Percentiles rank a stretch among this genome's conserved stretches.
Evolutionary conservation across 2,797 vertebrate species (phyloP).

Genomic region (Gila robusta): DNA sequence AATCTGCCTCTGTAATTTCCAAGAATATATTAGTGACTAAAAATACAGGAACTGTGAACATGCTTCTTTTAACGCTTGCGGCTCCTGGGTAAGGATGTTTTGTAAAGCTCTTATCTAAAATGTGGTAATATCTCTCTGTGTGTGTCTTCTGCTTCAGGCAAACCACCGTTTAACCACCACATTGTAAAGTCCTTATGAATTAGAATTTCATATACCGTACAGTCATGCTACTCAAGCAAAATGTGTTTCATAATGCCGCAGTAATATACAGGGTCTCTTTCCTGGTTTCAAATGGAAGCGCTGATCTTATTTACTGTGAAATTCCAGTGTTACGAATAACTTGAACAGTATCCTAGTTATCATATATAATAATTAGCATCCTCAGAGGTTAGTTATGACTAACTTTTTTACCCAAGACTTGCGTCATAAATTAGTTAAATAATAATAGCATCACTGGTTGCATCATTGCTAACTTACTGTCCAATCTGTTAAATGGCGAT

Average conservation of each 20-base stretch:
- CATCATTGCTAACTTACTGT: no score
- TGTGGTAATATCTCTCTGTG: background rate
- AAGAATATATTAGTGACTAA: background rate
- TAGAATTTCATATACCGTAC: slow-evolving; percentile 15
- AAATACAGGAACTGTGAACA: background rate
- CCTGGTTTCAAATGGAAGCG: slow-evolving; percentile 9
- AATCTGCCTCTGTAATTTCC: background rate
- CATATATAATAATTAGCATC: background rate
- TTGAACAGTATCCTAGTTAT: background rate
- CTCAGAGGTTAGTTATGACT: no score
- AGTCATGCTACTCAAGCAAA: slow-evolving; percentile 3
- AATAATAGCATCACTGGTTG: no score
- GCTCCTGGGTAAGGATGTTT: background rate
- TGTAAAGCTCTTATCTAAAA: background rate
- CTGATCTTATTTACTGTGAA: slow-evolving; percentile 18
- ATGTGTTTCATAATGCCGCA: slow-evolving; percentile 9
- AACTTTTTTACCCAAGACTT: no score
- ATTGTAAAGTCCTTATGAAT: background rate
- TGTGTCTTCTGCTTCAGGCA: background rate
- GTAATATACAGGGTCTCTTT: slow-evolving; percentile 6
- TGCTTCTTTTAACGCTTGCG: background rate
- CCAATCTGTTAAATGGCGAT: no score
- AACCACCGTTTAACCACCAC: background rate
- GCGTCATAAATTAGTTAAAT: no score
- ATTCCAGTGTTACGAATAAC: background rate